Conservation (phyloP, 2,113 vertebrate species). For the Apteryx mantelli region DNA sequence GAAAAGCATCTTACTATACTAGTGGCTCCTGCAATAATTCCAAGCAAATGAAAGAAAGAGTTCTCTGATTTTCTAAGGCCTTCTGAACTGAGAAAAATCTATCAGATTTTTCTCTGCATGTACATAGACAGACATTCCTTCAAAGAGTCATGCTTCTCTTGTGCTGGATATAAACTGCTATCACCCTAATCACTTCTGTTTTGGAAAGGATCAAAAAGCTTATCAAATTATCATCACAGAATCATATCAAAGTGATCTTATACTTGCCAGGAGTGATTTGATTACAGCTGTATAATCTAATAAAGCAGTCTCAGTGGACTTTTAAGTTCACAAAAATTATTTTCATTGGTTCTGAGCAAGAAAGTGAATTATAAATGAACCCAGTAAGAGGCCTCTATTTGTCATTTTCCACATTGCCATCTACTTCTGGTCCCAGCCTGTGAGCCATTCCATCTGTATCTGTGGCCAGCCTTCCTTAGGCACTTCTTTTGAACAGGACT, state of each 20-base stretch:
- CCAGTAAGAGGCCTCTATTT: background rate
- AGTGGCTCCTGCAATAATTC: background rate
- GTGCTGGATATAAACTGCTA: background rate
- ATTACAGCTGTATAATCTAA: background rate
- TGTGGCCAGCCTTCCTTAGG: background rate
- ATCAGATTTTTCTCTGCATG: rapidly evolving
- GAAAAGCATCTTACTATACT: background rate
- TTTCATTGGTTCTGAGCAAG: background rate
- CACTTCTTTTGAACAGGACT: background rate
- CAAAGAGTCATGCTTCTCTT: background rate
- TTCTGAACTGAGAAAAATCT: background rate
- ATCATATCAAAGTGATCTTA: background rate
- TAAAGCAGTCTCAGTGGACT: background rate
- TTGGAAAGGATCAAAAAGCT: background rate
- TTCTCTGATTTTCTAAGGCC: background rate
- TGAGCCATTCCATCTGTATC: background rate
- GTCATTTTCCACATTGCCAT: background rate
- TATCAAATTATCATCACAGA: background rate
- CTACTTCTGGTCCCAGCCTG: background rate
- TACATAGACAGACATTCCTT: background rate
- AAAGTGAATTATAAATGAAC: background rate
- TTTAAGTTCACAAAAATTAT: background rate
- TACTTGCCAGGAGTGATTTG: background rate
- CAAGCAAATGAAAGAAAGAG: background rate
- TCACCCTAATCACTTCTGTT: background rate